Evolutionary conservation across 2,113 vertebrate genomes (phyloP), one percentile per base, ranked within the genome.

Genomic region (Potamarius usumacintae): DNA sequence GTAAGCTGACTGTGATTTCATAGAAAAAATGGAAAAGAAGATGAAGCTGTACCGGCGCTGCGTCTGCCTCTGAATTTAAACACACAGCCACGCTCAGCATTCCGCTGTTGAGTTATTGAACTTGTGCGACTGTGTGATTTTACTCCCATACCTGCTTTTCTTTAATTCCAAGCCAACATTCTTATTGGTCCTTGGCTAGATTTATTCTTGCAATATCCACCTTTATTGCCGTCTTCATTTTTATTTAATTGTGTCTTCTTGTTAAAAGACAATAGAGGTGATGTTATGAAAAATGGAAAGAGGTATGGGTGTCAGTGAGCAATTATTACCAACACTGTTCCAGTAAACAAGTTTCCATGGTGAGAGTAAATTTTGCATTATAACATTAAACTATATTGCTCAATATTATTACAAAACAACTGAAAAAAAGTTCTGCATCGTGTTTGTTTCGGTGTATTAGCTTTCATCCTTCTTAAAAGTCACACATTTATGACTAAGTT

Each of bases 231-330:
- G 11, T 60, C 55, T 81, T 60, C 27, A 53, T 81, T 81, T 81
- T 81, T 81, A 71, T 84, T 84, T 84, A 84, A 84, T 69, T 84
- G 52, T 20, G 27, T 84, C 50, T 69, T 55, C n/a, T 42, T 55
- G 27, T 57, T 71, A 58, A 81, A 84, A 34, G 65, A 84, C 63
- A 67, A 84, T 71, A 71, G 34, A 5, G 17, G 18, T 27, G 34
- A 69, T 34, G 63, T 71, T 84, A 55, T 84, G 48, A 53, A 84
- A 84, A 53, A 58, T 80, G 4, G 78, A 80, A 5, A 3, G 15
- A 57, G 78, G 18, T 53, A 34, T 0, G 2, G 17, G n/a, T 12
- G n/a, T 80, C 55, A 55, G 14, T 58, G 18, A 57, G 53, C 78
- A 11, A n/a, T 79, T 79, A 58, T 80, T 80, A 57, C n/a, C 27